Evolutionary conservation across 2,888 invertebrate species (phyloP).

Genomic region (Erpobdella octoculata): DNA sequence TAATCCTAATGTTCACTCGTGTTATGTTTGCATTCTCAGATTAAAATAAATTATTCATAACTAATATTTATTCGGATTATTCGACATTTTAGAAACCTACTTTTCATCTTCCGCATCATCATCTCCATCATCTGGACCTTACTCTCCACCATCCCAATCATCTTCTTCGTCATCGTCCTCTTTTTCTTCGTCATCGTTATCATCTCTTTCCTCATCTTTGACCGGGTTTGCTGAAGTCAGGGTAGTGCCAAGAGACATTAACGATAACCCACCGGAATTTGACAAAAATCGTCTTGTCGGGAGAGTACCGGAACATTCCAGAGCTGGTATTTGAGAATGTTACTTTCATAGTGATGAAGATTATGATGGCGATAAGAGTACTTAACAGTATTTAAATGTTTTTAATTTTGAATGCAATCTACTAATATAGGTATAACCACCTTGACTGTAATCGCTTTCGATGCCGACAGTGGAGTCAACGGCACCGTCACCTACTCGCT

Average conservation of each 20-base stretch:
- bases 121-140: neutral
- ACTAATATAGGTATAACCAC: slow-evolving; percentile 55
- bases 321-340: slow-evolving; percentile 59
- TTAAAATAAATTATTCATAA: neutral
- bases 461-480: slow-evolving; percentile 90
- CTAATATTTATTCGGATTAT: neutral
- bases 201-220: slow-evolving; percentile 52
- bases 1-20: neutral
- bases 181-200: neutral
- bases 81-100: neutral
- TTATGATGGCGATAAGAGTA: neutral
- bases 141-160: neutral
- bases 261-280: slow-evolving; percentile 91
- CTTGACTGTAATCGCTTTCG: slow-evolving; percentile 95
- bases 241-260: slow-evolving; percentile 91
- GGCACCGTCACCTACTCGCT: slow-evolving; percentile 57
- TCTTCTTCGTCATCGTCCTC: neutral
- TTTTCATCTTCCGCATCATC: neutral
- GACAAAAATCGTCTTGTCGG: slow-evolving; percentile 42
- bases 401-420: neutral
- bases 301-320: slow-evolving; percentile 87
- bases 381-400: neutral
- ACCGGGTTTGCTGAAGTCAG: slow-evolving; percentile 94
- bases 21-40: neutral
- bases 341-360: neutral